A percentile compares a stretch with the other conserved stretches of the same genome.
These are phyloP conservation scores for Coelogynopora nodosa DNA, from an alignment of 2,888 invertebrate genomes.

Conservation along the genomic window DNA sequence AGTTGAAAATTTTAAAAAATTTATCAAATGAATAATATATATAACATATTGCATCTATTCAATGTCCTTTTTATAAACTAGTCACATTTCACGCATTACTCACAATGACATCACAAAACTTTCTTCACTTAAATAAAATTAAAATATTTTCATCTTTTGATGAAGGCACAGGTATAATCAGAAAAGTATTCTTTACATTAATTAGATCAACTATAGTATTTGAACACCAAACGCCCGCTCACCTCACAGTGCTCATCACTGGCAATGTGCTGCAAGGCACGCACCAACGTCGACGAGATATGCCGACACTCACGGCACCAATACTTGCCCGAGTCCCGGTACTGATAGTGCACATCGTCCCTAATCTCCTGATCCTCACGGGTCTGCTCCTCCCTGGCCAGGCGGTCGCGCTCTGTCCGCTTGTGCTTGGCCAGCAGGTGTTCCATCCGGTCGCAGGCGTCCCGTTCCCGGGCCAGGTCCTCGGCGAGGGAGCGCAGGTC, in stretches of 20 bases:
- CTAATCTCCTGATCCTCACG: not conserved
- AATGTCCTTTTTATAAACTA: too few relatives aligned
- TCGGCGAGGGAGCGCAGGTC: not conserved
- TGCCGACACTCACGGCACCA: not conserved
- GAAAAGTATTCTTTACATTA: too few relatives aligned
- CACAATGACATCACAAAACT: too few relatives aligned
- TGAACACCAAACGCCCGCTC: too few relatives aligned
- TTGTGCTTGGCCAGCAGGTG: not conserved
- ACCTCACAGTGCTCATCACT: not conserved
- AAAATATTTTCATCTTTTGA: too few relatives aligned
- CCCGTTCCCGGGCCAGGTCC: not conserved
- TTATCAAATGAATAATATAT: too few relatives aligned
- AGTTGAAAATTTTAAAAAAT: too few relatives aligned
- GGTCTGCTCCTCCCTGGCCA: not conserved
- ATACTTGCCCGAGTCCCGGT: not conserved
- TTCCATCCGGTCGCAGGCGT: not conserved
- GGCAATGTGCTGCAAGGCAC: not conserved
- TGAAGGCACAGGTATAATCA: too few relatives aligned
- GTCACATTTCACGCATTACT: too few relatives aligned
- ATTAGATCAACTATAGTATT: too few relatives aligned
- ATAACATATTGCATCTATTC: too few relatives aligned
- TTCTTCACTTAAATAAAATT: too few relatives aligned
- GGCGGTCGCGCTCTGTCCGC: not conserved
- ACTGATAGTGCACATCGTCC: not conserved
- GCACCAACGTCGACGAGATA: not conserved